Conservation (phyloP, 2,797 vertebrate genomes). For the Picus viridis region DNA sequence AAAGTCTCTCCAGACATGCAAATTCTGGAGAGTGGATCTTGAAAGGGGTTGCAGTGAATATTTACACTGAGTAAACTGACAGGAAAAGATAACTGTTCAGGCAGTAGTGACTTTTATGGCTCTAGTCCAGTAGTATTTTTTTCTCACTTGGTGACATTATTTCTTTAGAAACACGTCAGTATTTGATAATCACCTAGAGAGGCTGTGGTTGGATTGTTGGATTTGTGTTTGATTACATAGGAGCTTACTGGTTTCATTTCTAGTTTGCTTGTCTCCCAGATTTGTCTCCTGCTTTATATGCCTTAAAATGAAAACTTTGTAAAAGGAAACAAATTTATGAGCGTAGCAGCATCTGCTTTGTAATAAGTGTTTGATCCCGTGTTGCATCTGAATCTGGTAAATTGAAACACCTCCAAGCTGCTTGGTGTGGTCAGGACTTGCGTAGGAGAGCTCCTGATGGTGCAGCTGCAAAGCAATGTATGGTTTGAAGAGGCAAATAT, state of each 20-base stretch:
- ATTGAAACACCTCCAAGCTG: not conserved
- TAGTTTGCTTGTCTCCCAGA: not conserved
- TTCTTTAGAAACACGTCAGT: not conserved
- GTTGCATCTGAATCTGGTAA: not conserved
- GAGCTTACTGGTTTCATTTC: not conserved
- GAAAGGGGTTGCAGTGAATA: not conserved
- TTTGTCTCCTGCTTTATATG: not conserved
- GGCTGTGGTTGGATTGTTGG: not conserved
- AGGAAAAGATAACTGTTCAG: not conserved
- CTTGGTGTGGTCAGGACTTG: not conserved
- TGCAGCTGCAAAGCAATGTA: not conserved
- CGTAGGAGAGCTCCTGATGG: not conserved
- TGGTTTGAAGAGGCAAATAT: not conserved
- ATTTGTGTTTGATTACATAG: not conserved
- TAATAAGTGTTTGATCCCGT: not conserved
- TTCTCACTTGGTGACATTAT: not conserved
- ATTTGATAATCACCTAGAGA: not conserved
- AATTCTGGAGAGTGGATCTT: not conserved
- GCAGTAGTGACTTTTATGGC: not conserved
- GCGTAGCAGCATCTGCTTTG: not conserved
- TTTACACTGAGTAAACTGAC: not conserved
- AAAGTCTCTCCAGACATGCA: not conserved
- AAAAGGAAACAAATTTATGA: not conserved
- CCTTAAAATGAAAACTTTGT: not conserved
- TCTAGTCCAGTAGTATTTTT: not conserved